Conservation (phyloP, 2,797 vertebrate species). For the Stomatorhinus walkeri region DNA sequence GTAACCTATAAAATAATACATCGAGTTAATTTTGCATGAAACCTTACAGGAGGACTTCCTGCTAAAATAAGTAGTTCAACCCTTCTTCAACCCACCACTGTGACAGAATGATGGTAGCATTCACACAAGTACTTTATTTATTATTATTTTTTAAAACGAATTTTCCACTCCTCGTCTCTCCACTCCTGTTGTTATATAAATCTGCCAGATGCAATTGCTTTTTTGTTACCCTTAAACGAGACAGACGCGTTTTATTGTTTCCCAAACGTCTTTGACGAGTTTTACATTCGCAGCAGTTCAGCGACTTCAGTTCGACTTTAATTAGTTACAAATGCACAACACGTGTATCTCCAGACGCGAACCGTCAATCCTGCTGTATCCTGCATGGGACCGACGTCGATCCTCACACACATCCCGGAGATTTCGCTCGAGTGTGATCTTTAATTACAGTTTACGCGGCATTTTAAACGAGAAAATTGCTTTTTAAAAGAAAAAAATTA, state of each 20-base stretch:
- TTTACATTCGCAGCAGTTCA: neutral
- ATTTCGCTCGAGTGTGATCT: neutral
- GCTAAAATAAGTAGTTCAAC: neutral
- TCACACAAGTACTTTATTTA: neutral
- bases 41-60: neutral
- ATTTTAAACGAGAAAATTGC: neutral
- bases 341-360: neutral
- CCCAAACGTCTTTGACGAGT: neutral
- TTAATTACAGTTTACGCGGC: neutral
- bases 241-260: neutral
- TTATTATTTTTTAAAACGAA: neutral
- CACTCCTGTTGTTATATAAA: slow-evolving; percentile 7
- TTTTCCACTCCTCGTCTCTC: neutral
- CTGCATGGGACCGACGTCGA: neutral
- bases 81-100: neutral
- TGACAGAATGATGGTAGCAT: neutral
- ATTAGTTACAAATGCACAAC: slow-evolving; percentile 6
- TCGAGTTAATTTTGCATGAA: neutral
- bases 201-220: neutral
- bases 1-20: slow-evolving; percentile 9
- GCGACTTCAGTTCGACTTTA: neutral
- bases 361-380: neutral
- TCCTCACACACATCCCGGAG: neutral
- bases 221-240: neutral
- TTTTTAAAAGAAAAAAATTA: neutral